Base-by-base conservation (phyloP, 2,797 vertebrate species). In the Neoniphon sammara region DNA sequence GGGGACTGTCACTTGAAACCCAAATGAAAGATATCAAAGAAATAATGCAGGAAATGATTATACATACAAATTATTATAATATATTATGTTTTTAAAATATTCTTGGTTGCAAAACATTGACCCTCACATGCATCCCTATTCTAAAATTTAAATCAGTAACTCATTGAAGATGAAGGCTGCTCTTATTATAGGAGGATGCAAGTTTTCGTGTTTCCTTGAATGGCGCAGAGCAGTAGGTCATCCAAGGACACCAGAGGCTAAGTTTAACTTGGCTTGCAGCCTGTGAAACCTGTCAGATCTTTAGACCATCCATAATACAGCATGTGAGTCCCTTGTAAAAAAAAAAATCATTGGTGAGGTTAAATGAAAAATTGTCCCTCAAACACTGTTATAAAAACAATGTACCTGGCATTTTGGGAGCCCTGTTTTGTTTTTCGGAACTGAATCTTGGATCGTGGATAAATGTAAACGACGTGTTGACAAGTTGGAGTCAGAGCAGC, bases 221-320 rank as follows among this genome's bases (percentile, higher is more conserved):
- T 61, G 34, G 54, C 64, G 30, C 56, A 70, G 50, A 73, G 27
- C 39, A 20, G 52, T 7, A 46, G 76, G 79, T 83, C 77, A 73
- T 81, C 68, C 79, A 78, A 87, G 79, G 47, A 59, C 68, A 70
- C n/a, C 42, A 70, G 61, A 84, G 77, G 55, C 52, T 60, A 79
- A 78, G 71, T 87, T 86, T 83, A 49, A 85, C 63, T 87, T 88
- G 83, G 77, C 78, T 0, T 11, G 9, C 20, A 73, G 63, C 57
- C 68, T 75, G 60, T 71, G 27, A 70, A 83, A 71, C 42, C 0
- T 88, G 58, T 70, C 77, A 75, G 46, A 53, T 50, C 61, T 66
- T 63, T 47, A 73, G 42, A 34, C 20, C 42, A 66, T 83, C 49
- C 18, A 25, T 70, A 39, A 73, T 75, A 64, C 46, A 56, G 15